Base-by-base conservation (phyloP, 2,113 vertebrate species). In the Brevimyrus niger region DNA sequence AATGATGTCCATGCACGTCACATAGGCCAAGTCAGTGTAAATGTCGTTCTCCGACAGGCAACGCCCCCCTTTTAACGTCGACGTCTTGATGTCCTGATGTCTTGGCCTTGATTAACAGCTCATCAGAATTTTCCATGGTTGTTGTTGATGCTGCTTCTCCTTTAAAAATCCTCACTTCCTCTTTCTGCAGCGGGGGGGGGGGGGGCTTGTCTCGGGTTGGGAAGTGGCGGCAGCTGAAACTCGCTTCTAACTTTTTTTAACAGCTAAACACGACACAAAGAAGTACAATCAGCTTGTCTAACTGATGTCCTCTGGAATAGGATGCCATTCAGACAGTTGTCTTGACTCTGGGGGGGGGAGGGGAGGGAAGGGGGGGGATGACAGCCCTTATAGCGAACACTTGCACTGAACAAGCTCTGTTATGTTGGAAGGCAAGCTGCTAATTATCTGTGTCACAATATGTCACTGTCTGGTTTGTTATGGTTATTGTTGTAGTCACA, bases 391-490 rank as follows among this genome's bases (percentile, higher is more conserved):
- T 42, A 80, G 35, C 4, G 42, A 76, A 80, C 73, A 42, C 35
- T 19, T 80, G 73, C 73, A 42, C 73, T 80, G 73, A 80, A 80
- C 73, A 80, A 42, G 31, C 73, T 42, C 73, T 42, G 73, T 15
- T 38, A 80, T 84, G 42, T 46, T 84, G 82, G 42, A 21, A 84
- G 82, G 21, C 19, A 84, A 84, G 44, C 42, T 46, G 38, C 23
- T 84, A 46, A 84, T 84, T 84, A 23, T 44, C 82, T 46, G 82
- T n/a, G 82, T 84, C 82, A 84, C 44, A 84, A 84, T 47, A 84
- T 84, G 82, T 47, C 82, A 47, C 38, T 84, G 19, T 47, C 44
- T 84, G 46, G 46, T 84, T 84, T 84, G 42, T 84, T n/a, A 84
- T 19, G 73, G 44, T 69, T 84, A 21, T 84, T 84, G 46, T 13